These are phyloP conservation scores for Tenebrio molitor DNA, from an alignment of 1,140 invertebrate species.

Conservation along the genomic window DNA sequence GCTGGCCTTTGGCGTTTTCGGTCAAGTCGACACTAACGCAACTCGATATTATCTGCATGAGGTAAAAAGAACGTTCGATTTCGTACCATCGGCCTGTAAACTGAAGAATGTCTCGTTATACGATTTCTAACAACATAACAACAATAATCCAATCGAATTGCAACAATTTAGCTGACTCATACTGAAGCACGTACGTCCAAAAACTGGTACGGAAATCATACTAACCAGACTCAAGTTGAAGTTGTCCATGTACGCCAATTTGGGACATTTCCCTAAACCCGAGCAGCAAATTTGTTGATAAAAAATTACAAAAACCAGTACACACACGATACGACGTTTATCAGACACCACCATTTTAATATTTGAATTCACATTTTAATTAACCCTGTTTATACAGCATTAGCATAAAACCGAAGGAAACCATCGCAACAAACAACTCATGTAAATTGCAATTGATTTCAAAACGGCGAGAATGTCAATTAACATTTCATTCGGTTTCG, in stretches of 20 bases:
- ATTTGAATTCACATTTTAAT: slow-evolving; percentile 31
- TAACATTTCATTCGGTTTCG: background rate
- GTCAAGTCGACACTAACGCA: slow-evolving; percentile 75
- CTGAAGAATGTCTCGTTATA: too few species aligned
- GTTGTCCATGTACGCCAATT: slow-evolving; percentile 71
- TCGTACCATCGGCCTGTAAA: slow-evolving; percentile 80
- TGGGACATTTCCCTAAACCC: slow-evolving; percentile 73
- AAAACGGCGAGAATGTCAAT: background rate
- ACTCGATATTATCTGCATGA: slow-evolving; percentile 76
- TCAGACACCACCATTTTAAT: slow-evolving; percentile 46
- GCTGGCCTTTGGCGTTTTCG: slow-evolving; percentile 67
- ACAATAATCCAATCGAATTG: too few species aligned
- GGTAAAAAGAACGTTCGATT: slow-evolving; percentile 79
- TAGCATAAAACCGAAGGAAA: slow-evolving; percentile 25
- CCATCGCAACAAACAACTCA: slow-evolving; percentile 7
- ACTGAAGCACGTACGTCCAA: too few species aligned
- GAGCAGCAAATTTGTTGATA: slow-evolving; percentile 51
- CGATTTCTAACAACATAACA: too few species aligned
- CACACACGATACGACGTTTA: slow-evolving; percentile 32
- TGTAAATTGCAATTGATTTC: background rate
- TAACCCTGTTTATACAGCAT: slow-evolving; percentile 10
- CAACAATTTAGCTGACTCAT: slow-evolving; percentile 30
- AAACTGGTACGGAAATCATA: too few species aligned
- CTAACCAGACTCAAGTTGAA: slow-evolving; percentile 74
- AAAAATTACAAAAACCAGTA: slow-evolving; percentile 21